Evolutionary conservation across 2,797 vertebrate species (phyloP).

Genomic region (Myotis vivesi): DNA sequence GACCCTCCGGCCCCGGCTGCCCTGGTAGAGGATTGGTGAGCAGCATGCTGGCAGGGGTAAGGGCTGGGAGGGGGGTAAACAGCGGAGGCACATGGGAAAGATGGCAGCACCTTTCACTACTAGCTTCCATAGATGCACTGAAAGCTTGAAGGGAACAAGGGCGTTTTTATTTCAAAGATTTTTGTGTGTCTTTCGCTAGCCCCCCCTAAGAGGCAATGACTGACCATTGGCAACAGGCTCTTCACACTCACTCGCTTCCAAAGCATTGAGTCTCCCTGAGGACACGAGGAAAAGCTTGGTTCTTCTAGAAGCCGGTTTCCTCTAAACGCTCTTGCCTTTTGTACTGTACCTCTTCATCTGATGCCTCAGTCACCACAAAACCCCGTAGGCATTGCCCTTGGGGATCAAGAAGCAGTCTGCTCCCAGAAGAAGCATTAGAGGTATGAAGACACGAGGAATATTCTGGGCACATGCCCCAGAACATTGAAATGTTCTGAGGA

Average conservation of each 20-base stretch:
- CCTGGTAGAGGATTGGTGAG: not conserved
- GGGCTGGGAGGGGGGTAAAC: not conserved
- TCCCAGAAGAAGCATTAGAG: not conserved
- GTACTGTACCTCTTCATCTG: not conserved
- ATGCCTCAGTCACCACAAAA: rapidly evolving
- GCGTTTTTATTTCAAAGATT: not conserved
- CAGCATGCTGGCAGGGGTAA: not conserved
- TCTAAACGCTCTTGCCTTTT: not conserved
- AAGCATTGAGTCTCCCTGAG: rapidly evolving
- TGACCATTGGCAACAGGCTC: not conserved
- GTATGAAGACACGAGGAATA: not conserved
- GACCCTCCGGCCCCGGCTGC: no score
- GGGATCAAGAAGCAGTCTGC: not conserved
- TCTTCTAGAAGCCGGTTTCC: not conserved
- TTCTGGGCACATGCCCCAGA: not conserved
- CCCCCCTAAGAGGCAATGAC: not conserved
- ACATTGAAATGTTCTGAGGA: not conserved
- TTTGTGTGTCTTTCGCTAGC: not conserved
- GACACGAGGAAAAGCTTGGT: not conserved
- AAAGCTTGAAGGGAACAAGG: not conserved
- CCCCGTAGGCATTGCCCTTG: not conserved
- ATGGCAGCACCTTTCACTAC: not conserved
- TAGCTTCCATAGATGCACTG: not conserved
- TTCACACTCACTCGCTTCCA: not conserved
- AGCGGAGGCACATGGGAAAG: not conserved